phyloP scores from a whole-genome alignment of 2,888 invertebrate genomes.

The Lysandra bellargus region DNA sequence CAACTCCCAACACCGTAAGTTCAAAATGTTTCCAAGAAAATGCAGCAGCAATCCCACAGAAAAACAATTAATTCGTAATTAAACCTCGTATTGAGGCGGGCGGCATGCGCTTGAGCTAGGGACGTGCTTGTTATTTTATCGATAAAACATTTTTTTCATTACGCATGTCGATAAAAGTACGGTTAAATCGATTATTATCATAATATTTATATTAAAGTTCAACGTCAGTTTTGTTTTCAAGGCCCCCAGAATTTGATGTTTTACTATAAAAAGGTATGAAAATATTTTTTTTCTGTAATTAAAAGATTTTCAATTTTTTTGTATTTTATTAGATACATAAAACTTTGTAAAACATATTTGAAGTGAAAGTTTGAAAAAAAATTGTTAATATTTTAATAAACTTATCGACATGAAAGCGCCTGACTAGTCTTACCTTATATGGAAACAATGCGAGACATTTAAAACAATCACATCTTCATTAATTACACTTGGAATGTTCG shows the following conservation, averaged over 20 bases:
- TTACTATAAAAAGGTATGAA: too few relatives aligned
- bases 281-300: too few relatives aligned
- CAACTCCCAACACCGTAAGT: slow-evolving; percentile 45
- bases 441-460: slow-evolving; percentile 61
- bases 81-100: slow-evolving; percentile 70
- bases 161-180: background rate
- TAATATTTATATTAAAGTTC: background rate
- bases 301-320: background rate
- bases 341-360: too few relatives aligned
- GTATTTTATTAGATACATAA: too few relatives aligned
- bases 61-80: slow-evolving; percentile 79
- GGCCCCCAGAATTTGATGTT: background rate
- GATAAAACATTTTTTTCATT: slow-evolving; percentile 26
- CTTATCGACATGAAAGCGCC: slow-evolving; percentile 44
- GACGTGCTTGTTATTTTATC: slow-evolving; percentile 48
- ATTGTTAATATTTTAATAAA: background rate
- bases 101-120: slow-evolving; percentile 63
- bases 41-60: slow-evolving; percentile 62
- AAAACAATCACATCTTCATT: slow-evolving; percentile 76
- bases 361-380: too few relatives aligned
- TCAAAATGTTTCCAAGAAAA: slow-evolving; percentile 60
- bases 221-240: background rate
- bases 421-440: slow-evolving; percentile 59
- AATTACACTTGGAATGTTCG: slow-evolving; percentile 69
- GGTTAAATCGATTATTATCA: background rate